These are phyloP conservation scores for Oceanodroma tethys DNA, from an alignment of 2,113 vertebrate species.

Conservation along the genomic window DNA sequence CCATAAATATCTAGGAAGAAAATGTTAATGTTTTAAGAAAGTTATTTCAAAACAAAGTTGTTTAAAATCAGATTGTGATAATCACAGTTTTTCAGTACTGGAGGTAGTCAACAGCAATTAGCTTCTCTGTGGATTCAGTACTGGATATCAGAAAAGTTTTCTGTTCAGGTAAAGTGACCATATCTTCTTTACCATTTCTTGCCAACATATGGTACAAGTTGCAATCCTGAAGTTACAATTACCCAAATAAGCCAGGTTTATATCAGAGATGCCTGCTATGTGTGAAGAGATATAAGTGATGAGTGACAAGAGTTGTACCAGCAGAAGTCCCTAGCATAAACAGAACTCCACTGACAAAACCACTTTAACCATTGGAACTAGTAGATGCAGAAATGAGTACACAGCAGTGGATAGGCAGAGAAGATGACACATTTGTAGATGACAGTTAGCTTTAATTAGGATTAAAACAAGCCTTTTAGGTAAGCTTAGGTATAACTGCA, in stretches of 20 bases:
- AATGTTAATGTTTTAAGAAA: not conserved
- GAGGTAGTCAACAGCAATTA: not conserved
- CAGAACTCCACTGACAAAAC: not conserved
- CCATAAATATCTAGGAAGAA: not conserved
- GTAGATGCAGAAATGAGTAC: not conserved
- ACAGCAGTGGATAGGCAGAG: not conserved
- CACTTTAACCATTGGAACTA: not conserved
- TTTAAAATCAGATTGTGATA: not conserved
- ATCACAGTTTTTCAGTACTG: not conserved
- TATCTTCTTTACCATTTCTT: not conserved
- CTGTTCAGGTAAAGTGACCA: not conserved
- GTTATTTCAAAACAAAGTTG: not conserved
- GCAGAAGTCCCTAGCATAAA: not conserved
- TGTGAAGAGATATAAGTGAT: not conserved
- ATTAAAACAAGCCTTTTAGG: not conserved
- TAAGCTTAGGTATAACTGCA: not conserved
- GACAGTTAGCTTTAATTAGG: not conserved
- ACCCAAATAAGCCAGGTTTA: not conserved
- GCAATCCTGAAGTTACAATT: not conserved
- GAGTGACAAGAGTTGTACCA: not conserved
- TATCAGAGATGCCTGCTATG: not conserved
- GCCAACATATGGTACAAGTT: not conserved
- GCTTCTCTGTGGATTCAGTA: not conserved
- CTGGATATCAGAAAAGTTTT: not conserved
- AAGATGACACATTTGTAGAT: not conserved